Conservation (phyloP, 1,140 invertebrate species). For the Diachasmimorpha longicaudata region DNA sequence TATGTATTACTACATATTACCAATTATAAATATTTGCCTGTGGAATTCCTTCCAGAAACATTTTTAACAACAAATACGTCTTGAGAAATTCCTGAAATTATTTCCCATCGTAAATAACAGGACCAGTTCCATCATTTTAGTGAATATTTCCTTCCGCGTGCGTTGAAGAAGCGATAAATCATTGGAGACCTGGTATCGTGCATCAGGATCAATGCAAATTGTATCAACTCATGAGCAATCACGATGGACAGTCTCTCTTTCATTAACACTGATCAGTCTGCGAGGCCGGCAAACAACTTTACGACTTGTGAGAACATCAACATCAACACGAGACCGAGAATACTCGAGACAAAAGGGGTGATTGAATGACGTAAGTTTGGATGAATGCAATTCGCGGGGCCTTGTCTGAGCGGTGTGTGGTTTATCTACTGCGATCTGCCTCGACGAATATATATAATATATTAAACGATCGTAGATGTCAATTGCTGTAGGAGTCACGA, state of each 20-base stretch:
- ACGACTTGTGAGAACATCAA: neutral
- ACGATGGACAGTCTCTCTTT: slow-evolving; percentile 24
- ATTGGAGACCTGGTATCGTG: neutral
- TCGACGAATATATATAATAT: neutral
- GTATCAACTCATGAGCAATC: slow-evolving; percentile 33
- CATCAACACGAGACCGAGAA: slow-evolving; percentile 25
- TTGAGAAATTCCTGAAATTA: no score
- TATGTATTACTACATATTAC: no score
- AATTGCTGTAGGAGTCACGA: neutral
- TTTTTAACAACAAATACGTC: no score
- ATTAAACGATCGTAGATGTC: neutral
- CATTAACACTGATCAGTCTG: slow-evolving; percentile 43
- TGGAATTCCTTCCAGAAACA: no score
- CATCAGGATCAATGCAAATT: slow-evolving; percentile 30
- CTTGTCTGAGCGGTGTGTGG: neutral
- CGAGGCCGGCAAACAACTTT: slow-evolving; percentile 41
- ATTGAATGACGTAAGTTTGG: neutral
- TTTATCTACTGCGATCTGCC: neutral
- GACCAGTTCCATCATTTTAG: no score
- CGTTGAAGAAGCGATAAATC: neutral
- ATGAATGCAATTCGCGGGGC: neutral
- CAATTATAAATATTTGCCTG: no score
- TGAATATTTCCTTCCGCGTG: no score
- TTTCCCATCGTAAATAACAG: no score
- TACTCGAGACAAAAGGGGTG: neutral